Base-by-base conservation (phyloP, 37 sponge, comb jelly and placozoan species). In the Eunapius fragilis region DNA sequence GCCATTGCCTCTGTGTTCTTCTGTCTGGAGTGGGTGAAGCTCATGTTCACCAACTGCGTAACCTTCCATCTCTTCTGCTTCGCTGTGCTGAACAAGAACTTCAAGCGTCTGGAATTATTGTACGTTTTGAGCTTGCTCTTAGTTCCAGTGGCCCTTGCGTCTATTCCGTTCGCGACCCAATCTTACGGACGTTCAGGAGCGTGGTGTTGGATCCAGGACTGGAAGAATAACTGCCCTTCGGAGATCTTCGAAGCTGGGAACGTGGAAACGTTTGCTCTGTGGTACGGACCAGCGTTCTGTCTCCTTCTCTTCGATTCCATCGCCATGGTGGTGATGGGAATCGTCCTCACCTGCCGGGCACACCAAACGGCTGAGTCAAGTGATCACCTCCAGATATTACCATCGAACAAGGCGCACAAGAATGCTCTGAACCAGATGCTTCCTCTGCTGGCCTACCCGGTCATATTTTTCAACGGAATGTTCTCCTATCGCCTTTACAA, bases 201-300 rank as follows among this genome's bases (percentile, higher is more conserved):
- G 26, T 77, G 78, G 78, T 77, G 78, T 48, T 77, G 78, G 78
- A 77, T 77, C 14, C 33, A 26, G 24, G 78, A 41, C 14, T 36
- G 78, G 33, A 32, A 36, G 4, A 34, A 77, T 1, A 26, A 32
- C 37, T 77, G 78, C 17, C 25, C 78, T 19, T 38, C 25, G 4
- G 78, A 77, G 0, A 37, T 34, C 12, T 72, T 33, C 74, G 14
- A 31, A 72, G 33, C 17, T 2, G 78, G 78, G 0, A 36, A 34
- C 37, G 36, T 77, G 36, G 37, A 77, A 41, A 36, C 33, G 2
- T 77, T 77, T 34, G 78, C 78, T 5, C 27, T 77, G 26, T 77
- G 78, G 78, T 77, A 77, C 37, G 78, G 78, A 0, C 78, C 78
- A 6, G 31, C 25, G 17, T 36, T 77, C 14, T 33, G 36, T 5